These are phyloP conservation scores for Myiopsitta monachus DNA, from an alignment of 2,113 vertebrate species.

Conservation along the genomic window DNA sequence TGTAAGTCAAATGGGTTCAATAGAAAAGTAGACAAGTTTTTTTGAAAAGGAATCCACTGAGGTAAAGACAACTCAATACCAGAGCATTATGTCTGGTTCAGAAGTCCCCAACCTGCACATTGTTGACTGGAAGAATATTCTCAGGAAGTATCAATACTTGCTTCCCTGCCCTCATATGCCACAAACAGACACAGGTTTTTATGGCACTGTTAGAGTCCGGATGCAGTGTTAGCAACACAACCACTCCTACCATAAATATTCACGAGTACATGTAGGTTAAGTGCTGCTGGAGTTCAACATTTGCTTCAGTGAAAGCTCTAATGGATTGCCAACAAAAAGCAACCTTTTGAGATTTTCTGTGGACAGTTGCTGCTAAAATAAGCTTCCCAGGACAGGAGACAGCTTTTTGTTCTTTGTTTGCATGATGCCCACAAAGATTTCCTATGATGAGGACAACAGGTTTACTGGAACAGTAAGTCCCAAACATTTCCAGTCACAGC, in stretches of 20 bases:
- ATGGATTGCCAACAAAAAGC: not conserved
- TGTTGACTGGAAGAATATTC: not conserved
- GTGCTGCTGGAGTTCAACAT: not conserved
- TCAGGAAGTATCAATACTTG: not conserved
- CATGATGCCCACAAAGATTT: not conserved
- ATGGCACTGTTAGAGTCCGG: not conserved
- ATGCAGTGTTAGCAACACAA: not conserved
- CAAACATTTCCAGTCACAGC: not conserved
- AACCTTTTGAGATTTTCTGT: constrained; percentile 10
- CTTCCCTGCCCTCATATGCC: not conserved
- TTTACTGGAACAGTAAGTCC: constrained; percentile 28
- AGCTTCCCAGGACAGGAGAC: not conserved
- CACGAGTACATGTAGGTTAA: not conserved
- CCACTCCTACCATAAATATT: not conserved
- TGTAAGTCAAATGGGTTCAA: not conserved
- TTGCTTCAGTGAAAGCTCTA: not conserved
- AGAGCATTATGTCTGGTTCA: not conserved
- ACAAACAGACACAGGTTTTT: not conserved
- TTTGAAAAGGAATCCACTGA: not conserved
- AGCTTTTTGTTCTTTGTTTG: not conserved
- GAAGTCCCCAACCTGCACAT: not conserved
- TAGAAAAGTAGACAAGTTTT: not conserved
- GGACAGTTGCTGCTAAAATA: not conserved
- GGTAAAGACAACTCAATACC: not conserved
- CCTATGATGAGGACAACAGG: constrained; percentile 14